A percentile compares a stretch with the other conserved stretches of the same genome.
These are phyloP conservation scores for Thalassaphorura encarpata DNA, from an alignment of 1,140 invertebrate species.

Conservation along the genomic window DNA sequence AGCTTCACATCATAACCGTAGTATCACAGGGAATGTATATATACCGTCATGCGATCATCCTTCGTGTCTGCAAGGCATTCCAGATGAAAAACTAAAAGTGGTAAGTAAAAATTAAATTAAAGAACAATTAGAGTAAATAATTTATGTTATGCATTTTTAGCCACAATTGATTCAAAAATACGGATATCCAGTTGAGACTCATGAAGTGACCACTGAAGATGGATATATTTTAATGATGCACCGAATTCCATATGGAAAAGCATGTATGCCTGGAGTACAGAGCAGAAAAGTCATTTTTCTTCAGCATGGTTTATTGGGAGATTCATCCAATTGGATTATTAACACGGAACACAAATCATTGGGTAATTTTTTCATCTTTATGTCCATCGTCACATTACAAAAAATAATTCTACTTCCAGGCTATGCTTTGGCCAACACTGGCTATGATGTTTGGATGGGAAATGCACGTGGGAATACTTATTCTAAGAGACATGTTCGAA, in stretches of 20 bases:
- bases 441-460: constrained; percentile 41
- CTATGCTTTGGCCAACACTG: constrained; percentile 37
- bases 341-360: constrained; percentile 50
- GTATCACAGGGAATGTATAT: no score
- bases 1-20: no score
- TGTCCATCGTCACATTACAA: constrained; percentile 40
- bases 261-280: constrained; percentile 33
- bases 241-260: constrained; percentile 36
- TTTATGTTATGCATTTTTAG: no score
- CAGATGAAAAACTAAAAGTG: background rate
- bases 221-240: constrained; percentile 37
- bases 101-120: no score
- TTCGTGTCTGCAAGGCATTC: no score
- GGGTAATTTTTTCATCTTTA: no score
- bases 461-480: constrained; percentile 41
- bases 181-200: constrained; percentile 13
- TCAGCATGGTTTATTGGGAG: constrained; percentile 58
- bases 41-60: no score
- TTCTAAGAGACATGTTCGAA: constrained; percentile 22
- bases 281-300: constrained; percentile 45
- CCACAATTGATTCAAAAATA: constrained; percentile 15
- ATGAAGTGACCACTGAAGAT: constrained; percentile 34
- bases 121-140: no score
- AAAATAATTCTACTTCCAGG: background rate
- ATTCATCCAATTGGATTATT: constrained; percentile 55